These are phyloP conservation scores for Ophion ventricosus DNA, from an alignment of 2,888 invertebrate genomes.

Conservation along the genomic window DNA sequence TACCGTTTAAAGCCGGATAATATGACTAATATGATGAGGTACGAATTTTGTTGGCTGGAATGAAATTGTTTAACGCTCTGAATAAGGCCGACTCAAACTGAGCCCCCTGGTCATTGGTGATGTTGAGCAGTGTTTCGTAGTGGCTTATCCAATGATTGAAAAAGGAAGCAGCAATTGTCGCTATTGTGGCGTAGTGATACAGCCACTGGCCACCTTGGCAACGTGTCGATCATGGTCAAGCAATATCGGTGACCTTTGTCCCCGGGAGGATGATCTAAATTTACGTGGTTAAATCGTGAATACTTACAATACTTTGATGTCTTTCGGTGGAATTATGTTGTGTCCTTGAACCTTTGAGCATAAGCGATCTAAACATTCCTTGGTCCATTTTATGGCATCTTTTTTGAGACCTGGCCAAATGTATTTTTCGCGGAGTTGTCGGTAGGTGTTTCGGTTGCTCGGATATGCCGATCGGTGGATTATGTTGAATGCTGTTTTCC, in stretches of 20 bases:
- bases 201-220: conserved; percentile 73
- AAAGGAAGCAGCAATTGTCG: conserved; percentile 69
- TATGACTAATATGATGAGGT: conserved; percentile 72
- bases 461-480: neutral
- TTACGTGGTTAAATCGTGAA: conserved; percentile 37
- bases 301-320: conserved; percentile 35
- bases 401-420: neutral
- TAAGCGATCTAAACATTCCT: neutral
- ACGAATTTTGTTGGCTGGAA: conserved; percentile 59
- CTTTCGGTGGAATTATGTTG: conserved; percentile 41
- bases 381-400: neutral
- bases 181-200: conserved; percentile 73
- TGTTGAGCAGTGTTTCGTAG: conserved; percentile 72
- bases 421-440: neutral
- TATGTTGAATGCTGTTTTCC: neutral
- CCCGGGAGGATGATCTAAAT: conserved; percentile 53
- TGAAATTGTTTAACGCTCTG: conserved; percentile 58
- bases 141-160: conserved; percentile 71
- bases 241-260: conserved; percentile 72
- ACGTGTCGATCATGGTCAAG: conserved; percentile 75
- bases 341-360: conserved; percentile 42
- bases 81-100: conserved; percentile 71
- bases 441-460: neutral
- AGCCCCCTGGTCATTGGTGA: conserved; percentile 75
- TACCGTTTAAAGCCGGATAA: conserved; percentile 70